Conservation (phyloP, 2,113 vertebrate genomes). For the Macquaria australasica region DNA sequence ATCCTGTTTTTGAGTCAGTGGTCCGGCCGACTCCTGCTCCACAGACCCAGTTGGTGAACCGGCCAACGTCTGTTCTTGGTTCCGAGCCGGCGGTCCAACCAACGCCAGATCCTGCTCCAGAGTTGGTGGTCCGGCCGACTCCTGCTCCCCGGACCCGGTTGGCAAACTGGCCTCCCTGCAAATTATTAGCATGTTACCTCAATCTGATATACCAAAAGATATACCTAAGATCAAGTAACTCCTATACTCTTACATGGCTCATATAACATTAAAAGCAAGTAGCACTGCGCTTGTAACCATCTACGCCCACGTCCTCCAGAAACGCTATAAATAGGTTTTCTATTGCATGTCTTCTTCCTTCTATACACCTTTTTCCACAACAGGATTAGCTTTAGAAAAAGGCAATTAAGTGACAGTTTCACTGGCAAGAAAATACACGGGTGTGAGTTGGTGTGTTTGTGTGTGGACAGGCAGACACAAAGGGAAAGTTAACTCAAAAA, state of each 20-base stretch:
- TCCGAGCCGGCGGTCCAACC: no score
- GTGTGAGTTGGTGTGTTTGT: conserved; percentile 1
- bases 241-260: conserved; percentile 13
- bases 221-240: conserved; percentile 17
- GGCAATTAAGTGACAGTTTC: conserved; percentile 65
- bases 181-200: conserved; percentile 11
- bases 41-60: no score
- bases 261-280: conserved; percentile 44
- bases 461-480: conserved; percentile 26
- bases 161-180: background rate
- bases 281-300: conserved; percentile 13
- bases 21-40: no score
- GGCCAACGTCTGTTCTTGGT: no score
- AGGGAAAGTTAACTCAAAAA: conserved; percentile 62
- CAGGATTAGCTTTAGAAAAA: conserved; percentile 56
- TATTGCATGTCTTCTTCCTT: conserved; percentile 53
- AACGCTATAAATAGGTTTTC: conserved; percentile 65
- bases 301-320: conserved; percentile 55
- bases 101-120: no score
- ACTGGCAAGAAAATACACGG: conserved; percentile 6
- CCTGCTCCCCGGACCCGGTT: no score
- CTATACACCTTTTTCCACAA: conserved; percentile 46
- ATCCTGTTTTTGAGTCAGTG: no score
- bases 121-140: no score
- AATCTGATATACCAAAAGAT: background rate